These are phyloP conservation scores for Trichacis sp. DNA, from an alignment of 2,888 invertebrate species.

Conservation along the genomic window DNA sequence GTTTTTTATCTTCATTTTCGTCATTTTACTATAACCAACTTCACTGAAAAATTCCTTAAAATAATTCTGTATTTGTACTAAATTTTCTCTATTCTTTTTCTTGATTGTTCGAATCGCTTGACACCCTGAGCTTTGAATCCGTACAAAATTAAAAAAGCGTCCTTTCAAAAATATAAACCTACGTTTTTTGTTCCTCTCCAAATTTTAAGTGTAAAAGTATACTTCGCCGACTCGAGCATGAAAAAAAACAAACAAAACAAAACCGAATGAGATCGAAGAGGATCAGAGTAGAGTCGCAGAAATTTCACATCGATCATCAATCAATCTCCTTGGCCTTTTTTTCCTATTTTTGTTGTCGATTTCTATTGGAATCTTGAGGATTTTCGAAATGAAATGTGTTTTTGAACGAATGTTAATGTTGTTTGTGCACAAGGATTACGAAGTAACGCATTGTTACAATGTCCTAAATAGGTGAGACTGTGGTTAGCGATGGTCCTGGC, in stretches of 20 bases:
- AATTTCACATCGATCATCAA: constrained; percentile 21
- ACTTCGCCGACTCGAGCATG: neutral
- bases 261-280: constrained; percentile 30
- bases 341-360: neutral
- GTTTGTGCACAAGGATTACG: constrained; percentile 53
- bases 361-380: neutral
- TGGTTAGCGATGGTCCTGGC: constrained; percentile 69
- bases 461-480: constrained; percentile 69
- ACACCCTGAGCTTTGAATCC: too few relatives aligned
- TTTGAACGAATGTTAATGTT: constrained; percentile 42
- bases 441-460: constrained; percentile 68
- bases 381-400: constrained; percentile 4
- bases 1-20: too few relatives aligned
- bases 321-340: neutral
- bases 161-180: too few relatives aligned
- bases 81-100: too few relatives aligned
- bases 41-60: too few relatives aligned
- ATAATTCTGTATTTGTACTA: too few relatives aligned
- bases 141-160: too few relatives aligned
- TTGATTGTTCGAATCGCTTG: too few relatives aligned
- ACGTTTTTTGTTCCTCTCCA: too few relatives aligned
- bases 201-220: too few relatives aligned
- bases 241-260: neutral
- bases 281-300: constrained; percentile 34
- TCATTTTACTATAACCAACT: too few relatives aligned